phyloP scores from a whole-genome alignment of 2,888 invertebrate species.

The Drosophila merina region DNA sequence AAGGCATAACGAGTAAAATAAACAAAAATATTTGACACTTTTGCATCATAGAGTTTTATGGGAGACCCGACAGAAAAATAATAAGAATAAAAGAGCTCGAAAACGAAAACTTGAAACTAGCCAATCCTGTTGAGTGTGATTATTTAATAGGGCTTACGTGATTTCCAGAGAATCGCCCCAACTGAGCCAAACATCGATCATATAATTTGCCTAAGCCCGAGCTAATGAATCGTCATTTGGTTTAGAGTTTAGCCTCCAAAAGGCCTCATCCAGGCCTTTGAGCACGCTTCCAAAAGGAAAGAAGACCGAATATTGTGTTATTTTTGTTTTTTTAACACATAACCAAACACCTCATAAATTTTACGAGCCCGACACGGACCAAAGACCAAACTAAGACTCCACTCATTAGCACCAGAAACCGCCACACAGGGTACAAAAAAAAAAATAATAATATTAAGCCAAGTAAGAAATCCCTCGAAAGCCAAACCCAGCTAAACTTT shows the following conservation, averaged over 20 bases:
- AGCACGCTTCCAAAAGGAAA: slow-evolving; percentile 55
- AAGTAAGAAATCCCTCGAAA: slow-evolving; percentile 46
- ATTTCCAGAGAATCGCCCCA: slow-evolving; percentile 48
- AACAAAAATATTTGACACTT: slow-evolving; percentile 66
- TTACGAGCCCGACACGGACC: slow-evolving; percentile 53
- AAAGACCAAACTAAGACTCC: slow-evolving; percentile 40
- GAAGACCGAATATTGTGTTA: slow-evolving; percentile 12
- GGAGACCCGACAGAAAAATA: slow-evolving; percentile 2
- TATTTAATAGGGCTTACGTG: slow-evolving; percentile 54
- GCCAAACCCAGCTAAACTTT: slow-evolving; percentile 43
- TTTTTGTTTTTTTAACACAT: slow-evolving; percentile 58
- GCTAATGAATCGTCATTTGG: slow-evolving; percentile 64
- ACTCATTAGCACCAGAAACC: slow-evolving; percentile 58
- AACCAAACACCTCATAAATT: slow-evolving; percentile 77
- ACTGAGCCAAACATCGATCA: slow-evolving; percentile 61
- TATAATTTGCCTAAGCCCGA: slow-evolving; percentile 62
- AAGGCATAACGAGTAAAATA: slow-evolving; percentile 54
- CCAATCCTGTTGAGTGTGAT: slow-evolving; percentile 60
- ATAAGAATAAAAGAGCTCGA: slow-evolving; percentile 31
- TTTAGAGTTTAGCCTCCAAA: slow-evolving; percentile 1
- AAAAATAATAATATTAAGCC: slow-evolving; percentile 16
- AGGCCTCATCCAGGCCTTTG: slow-evolving; percentile 16
- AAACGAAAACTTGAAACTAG: slow-evolving; percentile 62
- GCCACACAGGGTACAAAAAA: slow-evolving; percentile 16
- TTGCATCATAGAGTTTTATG: slow-evolving; percentile 53